Evolutionary conservation across 2,888 invertebrate species (phyloP), one percentile per base, ranked within the genome.

Genomic region (Harpagoxenus sublaevis): DNA sequence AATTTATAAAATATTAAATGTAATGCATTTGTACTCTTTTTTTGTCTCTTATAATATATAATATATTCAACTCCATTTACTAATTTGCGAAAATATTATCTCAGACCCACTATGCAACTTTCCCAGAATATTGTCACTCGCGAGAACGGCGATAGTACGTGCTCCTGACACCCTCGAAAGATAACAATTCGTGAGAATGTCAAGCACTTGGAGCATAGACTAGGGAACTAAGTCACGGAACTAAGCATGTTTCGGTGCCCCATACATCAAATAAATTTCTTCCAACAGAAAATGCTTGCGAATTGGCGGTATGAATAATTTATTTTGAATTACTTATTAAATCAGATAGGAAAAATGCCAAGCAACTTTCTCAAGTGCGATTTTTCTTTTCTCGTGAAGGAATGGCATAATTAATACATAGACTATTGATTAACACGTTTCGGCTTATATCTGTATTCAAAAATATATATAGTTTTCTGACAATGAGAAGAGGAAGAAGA

Each of bases 111-210:
- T 63, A 48, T 42, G 23, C 71, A 75, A 73, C 55, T 65, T 79
- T 85, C 73, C 12, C 77, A 55, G 42, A 39, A 75, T 35, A 12
- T 83, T 70, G 78, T 87, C 83, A 66, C 62, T 77, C 75, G 79
- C 83, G 84, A 85, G 82, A 88, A 85, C 77, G 48, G 78, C 71
- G 86, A 87, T 87, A 86, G 74, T 62, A 73, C 65, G 42, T 66
- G 66, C n/a, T 48, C 23, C 45, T 42, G 68, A 48, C 73, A 85
- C 71, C n/a, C 48, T 42, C 66, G 83, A 66, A 81, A 86, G 84
- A 84, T 79, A 87, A 88, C 66, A 78, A 79, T 88, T 84, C 87
- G 85, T 88, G 88, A 88, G 87, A 88, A 88, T 85, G 85, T 88
- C 81, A 83, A 74, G 78, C 78, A 82, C 57, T 60, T n/a, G 45